These are phyloP conservation scores for Caenorhabditis macrosperma DNA, from an alignment of 2,888 invertebrate species.

Conservation along the genomic window DNA sequence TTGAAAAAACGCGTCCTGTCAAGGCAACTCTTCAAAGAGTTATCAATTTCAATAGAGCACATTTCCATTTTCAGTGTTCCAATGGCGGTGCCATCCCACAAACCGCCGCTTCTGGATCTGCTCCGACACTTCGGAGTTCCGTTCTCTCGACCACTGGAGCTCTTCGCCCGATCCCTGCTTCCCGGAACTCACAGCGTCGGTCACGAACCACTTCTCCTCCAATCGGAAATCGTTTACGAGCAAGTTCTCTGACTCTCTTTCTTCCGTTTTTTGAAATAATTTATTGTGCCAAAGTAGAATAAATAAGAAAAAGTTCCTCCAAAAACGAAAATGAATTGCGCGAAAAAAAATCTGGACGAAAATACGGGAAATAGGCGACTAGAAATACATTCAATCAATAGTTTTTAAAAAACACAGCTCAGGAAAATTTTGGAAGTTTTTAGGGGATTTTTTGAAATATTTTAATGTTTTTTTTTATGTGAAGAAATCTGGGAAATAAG, in stretches of 20 bases:
- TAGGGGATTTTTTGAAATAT: too few relatives aligned
- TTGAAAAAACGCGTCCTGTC: too few relatives aligned
- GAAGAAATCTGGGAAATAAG: slow-evolving; percentile 10
- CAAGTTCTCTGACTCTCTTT: slow-evolving; percentile 51
- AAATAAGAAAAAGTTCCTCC: neutral
- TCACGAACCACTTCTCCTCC: slow-evolving; percentile 86
- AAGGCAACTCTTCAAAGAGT: too few relatives aligned
- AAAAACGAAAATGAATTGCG: slow-evolving; percentile 1
- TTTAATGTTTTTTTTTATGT: slow-evolving; percentile 5
- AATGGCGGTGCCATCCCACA: slow-evolving; percentile 94
- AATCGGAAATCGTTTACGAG: slow-evolving; percentile 62
- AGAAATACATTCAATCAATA: too few relatives aligned
- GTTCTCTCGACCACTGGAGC: slow-evolving; percentile 84
- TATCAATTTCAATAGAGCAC: too few relatives aligned
- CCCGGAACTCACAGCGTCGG: slow-evolving; percentile 91
- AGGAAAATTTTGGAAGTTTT: slow-evolving; percentile 24
- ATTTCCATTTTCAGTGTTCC: slow-evolving; percentile 82
- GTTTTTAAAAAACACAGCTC: slow-evolving; percentile 50
- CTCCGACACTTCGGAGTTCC: slow-evolving; percentile 53
- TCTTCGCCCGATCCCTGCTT: slow-evolving; percentile 92
- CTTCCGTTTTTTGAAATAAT: too few relatives aligned
- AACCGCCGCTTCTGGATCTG: slow-evolving; percentile 89
- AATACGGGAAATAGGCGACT: slow-evolving; percentile 5
- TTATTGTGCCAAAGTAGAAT: slow-evolving; percentile 1
- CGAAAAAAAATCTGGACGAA: slow-evolving; percentile 3